A percentile compares a stretch with the other conserved stretches of the same genome.
These are phyloP conservation scores for Chymomyza caudatula DNA, from an alignment of 2,888 invertebrate genomes.

Conservation along the genomic window DNA sequence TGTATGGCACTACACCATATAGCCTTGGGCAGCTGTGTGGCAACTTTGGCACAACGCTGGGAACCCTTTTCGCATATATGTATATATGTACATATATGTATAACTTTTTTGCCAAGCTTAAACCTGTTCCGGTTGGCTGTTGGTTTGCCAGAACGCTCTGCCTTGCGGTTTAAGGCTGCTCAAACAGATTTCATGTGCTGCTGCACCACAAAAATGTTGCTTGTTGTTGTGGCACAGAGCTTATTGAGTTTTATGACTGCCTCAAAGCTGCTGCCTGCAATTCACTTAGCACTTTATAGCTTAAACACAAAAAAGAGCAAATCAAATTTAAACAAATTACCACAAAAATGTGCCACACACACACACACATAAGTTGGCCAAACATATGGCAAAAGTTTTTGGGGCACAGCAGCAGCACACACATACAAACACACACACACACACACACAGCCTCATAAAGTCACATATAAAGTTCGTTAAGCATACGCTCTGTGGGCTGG, in stretches of 20 bases:
- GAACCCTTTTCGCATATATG: neutral
- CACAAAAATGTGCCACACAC: constrained; percentile 36
- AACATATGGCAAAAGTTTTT: neutral
- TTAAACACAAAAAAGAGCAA: neutral
- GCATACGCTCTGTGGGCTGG: constrained; percentile 35
- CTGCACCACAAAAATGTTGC: neutral
- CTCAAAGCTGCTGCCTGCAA: neutral
- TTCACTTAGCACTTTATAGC: neutral
- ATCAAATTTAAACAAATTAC: constrained; percentile 42
- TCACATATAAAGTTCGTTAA: constrained; percentile 2
- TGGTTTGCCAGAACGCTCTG: neutral
- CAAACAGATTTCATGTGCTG: neutral
- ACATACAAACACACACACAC: constrained; percentile 27
- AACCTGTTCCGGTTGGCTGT: constrained; percentile 20
- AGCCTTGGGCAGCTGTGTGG: neutral
- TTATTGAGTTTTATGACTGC: neutral
- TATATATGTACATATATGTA: neutral
- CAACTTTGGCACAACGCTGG: neutral
- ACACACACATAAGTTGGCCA: neutral
- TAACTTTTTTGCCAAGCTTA: constrained; percentile 23
- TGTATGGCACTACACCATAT: neutral
- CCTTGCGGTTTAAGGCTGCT: constrained; percentile 23
- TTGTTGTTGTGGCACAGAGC: neutral
- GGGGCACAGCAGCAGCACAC: neutral
- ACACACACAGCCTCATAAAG: constrained; percentile 9